Evolutionary conservation across 1,140 invertebrate species (phyloP), one percentile per base, ranked within the genome.

Genomic region (Sipha flava): DNA sequence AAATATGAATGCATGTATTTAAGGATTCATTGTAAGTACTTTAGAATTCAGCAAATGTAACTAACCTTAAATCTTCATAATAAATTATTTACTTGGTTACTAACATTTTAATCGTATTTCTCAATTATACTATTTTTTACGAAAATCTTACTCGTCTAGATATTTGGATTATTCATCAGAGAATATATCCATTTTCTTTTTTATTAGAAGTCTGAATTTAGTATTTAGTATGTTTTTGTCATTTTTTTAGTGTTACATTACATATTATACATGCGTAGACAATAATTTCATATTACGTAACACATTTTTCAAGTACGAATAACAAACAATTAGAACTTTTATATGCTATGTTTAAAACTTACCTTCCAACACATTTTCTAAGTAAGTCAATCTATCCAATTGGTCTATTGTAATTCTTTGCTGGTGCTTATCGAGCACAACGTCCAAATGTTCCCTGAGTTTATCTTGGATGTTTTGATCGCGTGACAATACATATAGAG

Each of bases 351-450:
- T 40, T 40, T 40, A 4, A 59, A 23, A n/a, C 21, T 23, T 59
- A 77, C 73, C 73, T 57, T 21, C 34, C 10, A 77, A 4, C 21
- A 77, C 52, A 10, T 57, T 77, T 37, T 77, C 73, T 31, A 77
- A 57, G 21, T 77, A 77, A 0, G 34, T 10, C 23, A 77, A n/a
- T 4, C 73, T 21, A 26, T 77, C 73, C 52, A 77, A 10, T 31
- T 77, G 73, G 12, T 77, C 73, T 2, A 77, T 57, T 1, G 34
- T 77, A 4, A 77, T 7, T 1, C 23, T 21, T 26, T 37, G 18
- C 10, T 37, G 47, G 37, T 54, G n/a, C 5, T 77, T 52, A 3
- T 26, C 23, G 23, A 77, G 21, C 7, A 26, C 73, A 5, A 2
- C 2, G 16, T 77, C 52, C 52, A 77, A 59, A 3, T 77, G 52